Base-by-base conservation (phyloP, 2,113 vertebrate species). In the Sialia sialis region DNA sequence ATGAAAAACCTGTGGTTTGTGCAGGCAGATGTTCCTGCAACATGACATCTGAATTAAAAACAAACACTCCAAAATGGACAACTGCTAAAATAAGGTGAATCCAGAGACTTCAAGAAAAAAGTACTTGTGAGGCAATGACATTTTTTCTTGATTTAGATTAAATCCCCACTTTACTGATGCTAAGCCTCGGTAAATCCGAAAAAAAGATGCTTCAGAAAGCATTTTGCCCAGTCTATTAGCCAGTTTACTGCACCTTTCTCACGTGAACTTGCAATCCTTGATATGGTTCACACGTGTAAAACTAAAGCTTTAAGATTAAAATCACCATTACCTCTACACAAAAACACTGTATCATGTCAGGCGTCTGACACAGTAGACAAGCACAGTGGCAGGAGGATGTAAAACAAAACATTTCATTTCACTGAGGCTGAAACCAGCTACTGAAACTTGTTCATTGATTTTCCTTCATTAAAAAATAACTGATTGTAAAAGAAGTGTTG, bases 401-500 rank as follows among this genome's bases (percentile, higher is more conserved):
- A 69, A 89, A 89, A 64, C 25, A 76, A 94, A 85, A 68, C 18
- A 21, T 75, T 84, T 55, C 4, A 21, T 66, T 93, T 87, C 22
- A 26, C n/a, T 51, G 22, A 51, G 0, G 0, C 63, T 77, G 67
- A 91, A 95, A 87, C 54, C 78, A 80, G 58, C 23, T 43, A 59
- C 3, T 86, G 75, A 76, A 92, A 92, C 59, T 32, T 44, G 34
- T 60, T 76, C 54, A 77, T 39, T 86, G 75, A 90, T 92, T 95
- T 94, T 83, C 75, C 63, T 93, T 93, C 85, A 95, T 91, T 88
- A 95, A 96, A 95, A 95, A 92, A 95, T 93, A 94, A 88, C 58
- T 73, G 81, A 89, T 58, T 80, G 89, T 87, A 74, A 89, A 92
- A 95, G 76, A 81, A 96, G 78, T 36, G 66, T 77, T 79, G 81